Percentiles rank a stretch among this genome's conserved stretches.
These are phyloP conservation scores for Cosmopolites sordidus DNA, from an alignment of 2,888 invertebrate genomes.

Conservation along the genomic window DNA sequence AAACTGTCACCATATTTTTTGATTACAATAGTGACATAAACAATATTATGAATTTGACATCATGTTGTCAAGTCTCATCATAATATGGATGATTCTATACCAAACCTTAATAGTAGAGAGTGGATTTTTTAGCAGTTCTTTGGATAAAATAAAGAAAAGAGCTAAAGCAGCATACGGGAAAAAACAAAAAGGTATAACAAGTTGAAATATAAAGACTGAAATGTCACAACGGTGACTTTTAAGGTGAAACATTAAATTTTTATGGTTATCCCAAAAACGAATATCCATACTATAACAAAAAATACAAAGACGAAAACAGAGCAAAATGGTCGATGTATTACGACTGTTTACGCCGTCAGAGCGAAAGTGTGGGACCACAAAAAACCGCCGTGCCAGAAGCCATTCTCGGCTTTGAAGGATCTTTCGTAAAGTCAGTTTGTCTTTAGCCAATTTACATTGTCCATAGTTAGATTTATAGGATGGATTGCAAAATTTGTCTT, in stretches of 20 bases:
- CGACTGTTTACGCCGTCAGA: conserved; percentile 47
- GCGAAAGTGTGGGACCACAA: conserved; percentile 41
- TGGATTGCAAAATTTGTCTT: conserved; percentile 53
- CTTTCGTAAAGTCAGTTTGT: conserved; percentile 43
- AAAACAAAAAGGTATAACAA: conserved; percentile 35
- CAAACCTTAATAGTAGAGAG: neutral
- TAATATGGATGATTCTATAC: too few relatives aligned
- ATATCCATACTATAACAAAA: conserved; percentile 49
- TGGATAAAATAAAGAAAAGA: conserved; percentile 40
- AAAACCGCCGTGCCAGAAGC: conserved; percentile 45
- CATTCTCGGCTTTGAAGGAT: conserved; percentile 49
- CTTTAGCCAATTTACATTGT: neutral
- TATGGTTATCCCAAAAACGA: conserved; percentile 44
- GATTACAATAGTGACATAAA: too few relatives aligned
- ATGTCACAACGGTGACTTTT: neutral
- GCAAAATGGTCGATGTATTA: conserved; percentile 56
- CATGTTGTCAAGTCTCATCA: too few relatives aligned
- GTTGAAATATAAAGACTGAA: neutral
- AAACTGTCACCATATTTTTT: too few relatives aligned
- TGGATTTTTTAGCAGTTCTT: conserved; percentile 28
- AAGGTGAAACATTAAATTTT: conserved; percentile 41
- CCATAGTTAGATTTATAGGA: conserved; percentile 36
- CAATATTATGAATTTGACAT: too few relatives aligned
- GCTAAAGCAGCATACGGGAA: conserved; percentile 42
- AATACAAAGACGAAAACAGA: conserved; percentile 43